Evolutionary conservation across 2,888 invertebrate genomes (phyloP), one percentile per base, ranked within the genome.

Genomic region (Phaonia tiefii): DNA sequence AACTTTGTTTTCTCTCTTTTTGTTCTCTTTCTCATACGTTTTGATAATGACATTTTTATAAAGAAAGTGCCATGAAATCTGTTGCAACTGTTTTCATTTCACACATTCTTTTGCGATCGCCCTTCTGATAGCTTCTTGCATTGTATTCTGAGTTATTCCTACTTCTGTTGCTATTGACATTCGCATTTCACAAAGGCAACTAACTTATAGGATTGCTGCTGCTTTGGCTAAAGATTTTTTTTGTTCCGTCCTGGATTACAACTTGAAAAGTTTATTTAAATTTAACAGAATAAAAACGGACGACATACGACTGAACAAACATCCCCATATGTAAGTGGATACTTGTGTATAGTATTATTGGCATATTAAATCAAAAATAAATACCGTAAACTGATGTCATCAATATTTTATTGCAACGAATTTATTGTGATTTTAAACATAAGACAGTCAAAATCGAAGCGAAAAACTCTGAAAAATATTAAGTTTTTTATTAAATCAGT

Each of bases 301-400:
- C 37, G 8, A 20, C 37, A 60, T n/a, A 20, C 8, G 2, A 39
- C 13, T 20, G 8, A 2, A 54, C 25, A 63, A 20, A 20, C 22
- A n/a, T 22, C 20, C 42, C 15, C 25, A 58, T 56, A 39, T 63
- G 22, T 22, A 22, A n/a, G 25, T 54, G 25, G 13, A 25, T 20
- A 8, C 11, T 26, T 31, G 58, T 5, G 26, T 56, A 13, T 26
- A 5, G n/a, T 42, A 39, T 22, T 75, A 70, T 71, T 79, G 79
- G 70, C 70, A 75, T 71, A 65, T 75, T 58, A 75, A 79, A 75
- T 79, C 79, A 79, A 74, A 75, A 75, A 74, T 79, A 79, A 79
- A 79, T 79, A 79, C 79, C 70, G 75, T 79, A 79, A 79, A 71
- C 74, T 74, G 70, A 71, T 75, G 75, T 71, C 79, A 79, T 79